A percentile compares a stretch with the other conserved stretches of the same genome.
Conservation (phyloP, 2,797 vertebrate species). For the Psittacula echo region DNA sequence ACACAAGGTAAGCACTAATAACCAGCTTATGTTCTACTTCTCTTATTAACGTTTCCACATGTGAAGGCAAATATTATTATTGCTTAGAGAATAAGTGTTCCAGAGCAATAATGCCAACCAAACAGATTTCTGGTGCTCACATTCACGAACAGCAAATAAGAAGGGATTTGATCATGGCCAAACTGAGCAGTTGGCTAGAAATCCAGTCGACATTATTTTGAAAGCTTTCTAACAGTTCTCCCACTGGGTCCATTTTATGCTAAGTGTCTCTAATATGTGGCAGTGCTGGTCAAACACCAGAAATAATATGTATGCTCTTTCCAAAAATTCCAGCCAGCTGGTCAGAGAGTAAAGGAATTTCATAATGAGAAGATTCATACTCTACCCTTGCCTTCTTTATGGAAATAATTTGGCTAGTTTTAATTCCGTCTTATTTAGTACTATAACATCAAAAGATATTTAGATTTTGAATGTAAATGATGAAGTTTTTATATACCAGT, state of each 20-base stretch:
- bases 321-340: conserved; percentile 42
- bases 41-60: conserved; percentile 6
- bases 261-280: conserved; percentile 54
- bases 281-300: conserved; percentile 51
- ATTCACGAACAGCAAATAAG: neutral
- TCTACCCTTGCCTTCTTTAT: neutral
- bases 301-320: conserved; percentile 28
- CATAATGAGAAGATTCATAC: neutral
- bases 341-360: conserved; percentile 49
- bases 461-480: neutral
- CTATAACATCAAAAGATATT: neutral
- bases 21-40: neutral
- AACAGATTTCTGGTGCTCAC: neutral
- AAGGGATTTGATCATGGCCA: neutral
- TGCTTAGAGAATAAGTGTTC: conserved; percentile 19
- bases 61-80: neutral
- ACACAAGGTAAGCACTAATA: neutral
- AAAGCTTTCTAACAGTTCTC: conserved; percentile 28
- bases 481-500: neutral
- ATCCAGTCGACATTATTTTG: conserved; percentile 37
- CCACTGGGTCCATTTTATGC: neutral
- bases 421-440: neutral
- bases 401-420: neutral
- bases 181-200: conserved; percentile 19
- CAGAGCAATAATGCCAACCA: conserved; percentile 24